Base-by-base conservation (phyloP, 2,888 invertebrate species). In the Abrostola tripartita region DNA sequence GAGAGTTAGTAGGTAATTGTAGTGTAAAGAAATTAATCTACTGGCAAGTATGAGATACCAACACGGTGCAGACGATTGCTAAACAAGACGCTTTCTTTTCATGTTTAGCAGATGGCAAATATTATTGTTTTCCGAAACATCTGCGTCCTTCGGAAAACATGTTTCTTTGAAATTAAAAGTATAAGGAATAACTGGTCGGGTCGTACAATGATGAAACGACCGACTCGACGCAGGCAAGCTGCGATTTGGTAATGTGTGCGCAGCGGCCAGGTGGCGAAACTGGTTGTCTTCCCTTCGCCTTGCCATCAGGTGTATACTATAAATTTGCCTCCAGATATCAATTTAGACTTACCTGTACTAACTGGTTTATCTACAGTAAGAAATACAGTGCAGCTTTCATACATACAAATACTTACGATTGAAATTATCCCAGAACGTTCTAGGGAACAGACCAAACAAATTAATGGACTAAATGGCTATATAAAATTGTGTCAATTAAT, bases 221-320 rank as follows among this genome's bases (percentile, higher is more conserved):
- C 69, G 65, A 62, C 61, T 74, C 44, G 52, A 61, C 57, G 61
- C 63, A 58, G 71, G 71, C 78, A 81, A 79, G 79, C 74, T 81
- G 78, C 65, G 77, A 79, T 82, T 85, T 80, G 69, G 81, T 76
- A 81, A 79, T 79, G 81, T 79, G 76, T 85, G 81, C 76, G 77
- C 76, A 68, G 73, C 71, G 76, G 81, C 90, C 90, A 91, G 89
- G 85, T 91, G 90, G 85, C 69, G 73, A 89, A 93, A 93, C 92
- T 90, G 90, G 92, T 93, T 92, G 81, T 79, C 78, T 81, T 82
- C 83, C 84, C 85, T 82, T 83, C 81, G 80, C 69, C 73, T 76
- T 83, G 82, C 71, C 79, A 86, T 88, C 89, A 89, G 88, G 86
- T 90, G 89, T 81, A 82, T 82, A 83, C 71, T 74, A 81, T 81